Percentiles rank a stretch among this genome's conserved stretches.
These are phyloP conservation scores for Heliconius hermathena DNA, from an alignment of 1,140 invertebrate species.

Conservation along the genomic window DNA sequence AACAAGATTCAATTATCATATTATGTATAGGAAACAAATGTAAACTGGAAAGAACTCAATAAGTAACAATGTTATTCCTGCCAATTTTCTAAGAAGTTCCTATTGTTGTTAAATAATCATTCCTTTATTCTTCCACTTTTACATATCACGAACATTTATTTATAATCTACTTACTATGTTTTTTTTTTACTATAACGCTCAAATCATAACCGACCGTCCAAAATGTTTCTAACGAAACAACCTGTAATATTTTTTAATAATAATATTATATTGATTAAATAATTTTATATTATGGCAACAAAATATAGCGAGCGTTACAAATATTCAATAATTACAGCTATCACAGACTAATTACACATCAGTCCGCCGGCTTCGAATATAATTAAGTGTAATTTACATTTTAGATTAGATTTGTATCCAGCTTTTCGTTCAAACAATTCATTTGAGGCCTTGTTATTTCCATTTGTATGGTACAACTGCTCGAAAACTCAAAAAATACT, in stretches of 20 bases:
- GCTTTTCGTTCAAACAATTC: constrained; percentile 31
- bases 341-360: constrained; percentile 31
- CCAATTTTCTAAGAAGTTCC: background rate
- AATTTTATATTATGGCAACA: constrained; percentile 3
- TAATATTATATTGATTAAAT: constrained; percentile 1
- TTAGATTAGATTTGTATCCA: constrained; percentile 33
- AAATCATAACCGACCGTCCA: background rate
- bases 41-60: background rate
- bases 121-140: background rate
- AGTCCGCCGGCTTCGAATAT: constrained; percentile 36
- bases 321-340: constrained; percentile 36
- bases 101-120: background rate
- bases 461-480: background rate
- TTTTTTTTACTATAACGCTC: background rate
- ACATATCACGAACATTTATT: background rate
- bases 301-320: constrained; percentile 19
- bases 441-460: constrained; percentile 24
- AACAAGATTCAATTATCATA: background rate
- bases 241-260: background rate
- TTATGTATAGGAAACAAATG: background rate
- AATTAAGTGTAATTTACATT: constrained; percentile 36
- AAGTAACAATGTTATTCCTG: background rate
- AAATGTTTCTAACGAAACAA: background rate
- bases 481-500: background rate
- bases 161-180: background rate